Evolutionary conservation across 2,888 invertebrate species (phyloP).

Genomic region (Pachymerium ferrugineum): DNA sequence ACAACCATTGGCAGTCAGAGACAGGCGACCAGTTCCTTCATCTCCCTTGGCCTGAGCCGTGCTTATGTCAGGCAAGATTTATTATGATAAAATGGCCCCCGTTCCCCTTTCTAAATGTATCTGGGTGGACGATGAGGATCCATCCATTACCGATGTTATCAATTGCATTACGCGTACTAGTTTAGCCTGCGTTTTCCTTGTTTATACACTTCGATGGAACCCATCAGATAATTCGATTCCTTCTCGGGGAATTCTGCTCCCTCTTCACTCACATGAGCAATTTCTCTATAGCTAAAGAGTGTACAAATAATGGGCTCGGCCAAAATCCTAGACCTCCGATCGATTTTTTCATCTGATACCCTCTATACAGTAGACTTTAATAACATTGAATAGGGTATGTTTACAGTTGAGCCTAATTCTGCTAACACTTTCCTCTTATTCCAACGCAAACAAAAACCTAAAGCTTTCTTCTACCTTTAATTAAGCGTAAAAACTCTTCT

Average conservation of each 20-base stretch:
- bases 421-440: neutral
- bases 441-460: neutral
- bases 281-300: slow-evolving; percentile 27
- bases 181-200: slow-evolving; percentile 19
- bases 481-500: too few species aligned
- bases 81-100: neutral
- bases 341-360: slow-evolving; percentile 24
- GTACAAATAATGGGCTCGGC: slow-evolving; percentile 6
- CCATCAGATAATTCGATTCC: slow-evolving; percentile 27
- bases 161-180: slow-evolving; percentile 17
- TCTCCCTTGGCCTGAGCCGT: neutral
- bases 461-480: neutral
- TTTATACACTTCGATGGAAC: slow-evolving; percentile 24
- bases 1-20: slow-evolving; percentile 20
- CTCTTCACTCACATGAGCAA: slow-evolving; percentile 24
- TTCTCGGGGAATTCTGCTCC: slow-evolving; percentile 24
- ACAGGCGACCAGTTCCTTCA: slow-evolving; percentile 1
- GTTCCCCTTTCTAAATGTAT: slow-evolving; percentile 11
- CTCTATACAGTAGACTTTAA: neutral
- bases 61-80: slow-evolving; percentile 12
- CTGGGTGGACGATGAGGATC: slow-evolving; percentile 14
- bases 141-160: slow-evolving; percentile 22
- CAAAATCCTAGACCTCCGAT: neutral
- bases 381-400: slow-evolving; percentile 18
- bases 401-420: neutral